A percentile compares a stretch with the other conserved stretches of the same genome.
phyloP scores from a whole-genome alignment of 2,888 invertebrate genomes.

The Dryadula phaetusa region DNA sequence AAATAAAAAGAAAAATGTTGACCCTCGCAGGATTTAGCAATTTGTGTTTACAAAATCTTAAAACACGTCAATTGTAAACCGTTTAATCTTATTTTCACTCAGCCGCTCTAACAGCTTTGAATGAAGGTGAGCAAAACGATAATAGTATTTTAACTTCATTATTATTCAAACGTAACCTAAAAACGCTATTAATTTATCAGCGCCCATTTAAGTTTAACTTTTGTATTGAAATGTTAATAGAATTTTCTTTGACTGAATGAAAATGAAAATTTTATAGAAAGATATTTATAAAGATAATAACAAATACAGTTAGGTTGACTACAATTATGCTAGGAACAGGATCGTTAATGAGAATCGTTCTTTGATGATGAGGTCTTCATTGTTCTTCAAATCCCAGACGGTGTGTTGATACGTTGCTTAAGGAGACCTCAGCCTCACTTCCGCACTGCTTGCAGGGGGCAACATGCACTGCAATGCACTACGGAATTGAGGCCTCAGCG shows the following conservation, averaged over 20 bases:
- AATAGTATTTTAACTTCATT: slow-evolving; percentile 24
- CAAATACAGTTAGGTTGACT: slow-evolving; percentile 1
- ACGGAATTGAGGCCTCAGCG: slow-evolving; percentile 95
- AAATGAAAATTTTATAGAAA: not conserved
- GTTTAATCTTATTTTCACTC: slow-evolving; percentile 19
- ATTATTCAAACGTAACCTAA: slow-evolving; percentile 12
- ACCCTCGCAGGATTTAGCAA: not conserved
- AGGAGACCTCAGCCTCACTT: slow-evolving; percentile 89
- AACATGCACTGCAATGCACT: slow-evolving; percentile 96
- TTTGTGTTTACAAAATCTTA: slow-evolving; percentile 6
- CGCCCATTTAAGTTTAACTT: not conserved
- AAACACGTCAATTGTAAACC: slow-evolving; percentile 8
- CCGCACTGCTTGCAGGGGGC: slow-evolving; percentile 97
- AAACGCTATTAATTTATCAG: slow-evolving; percentile 12
- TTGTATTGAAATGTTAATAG: slow-evolving; percentile 19
- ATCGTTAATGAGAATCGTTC: slow-evolving; percentile 16
- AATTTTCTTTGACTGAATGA: slow-evolving; percentile 17
- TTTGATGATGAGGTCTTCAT: slow-evolving; percentile 27
- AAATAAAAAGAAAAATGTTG: not conserved
- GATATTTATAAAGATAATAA: slow-evolving; percentile 2
- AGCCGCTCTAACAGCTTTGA: slow-evolving; percentile 9
- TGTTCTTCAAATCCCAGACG: slow-evolving; percentile 23
- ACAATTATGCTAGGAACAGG: not conserved
- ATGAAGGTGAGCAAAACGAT: slow-evolving; percentile 16
- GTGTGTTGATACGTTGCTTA: slow-evolving; percentile 57